These are phyloP conservation scores for Aleiodes sp. DNA, from an alignment of 1,140 invertebrate genomes.

Conservation along the genomic window DNA sequence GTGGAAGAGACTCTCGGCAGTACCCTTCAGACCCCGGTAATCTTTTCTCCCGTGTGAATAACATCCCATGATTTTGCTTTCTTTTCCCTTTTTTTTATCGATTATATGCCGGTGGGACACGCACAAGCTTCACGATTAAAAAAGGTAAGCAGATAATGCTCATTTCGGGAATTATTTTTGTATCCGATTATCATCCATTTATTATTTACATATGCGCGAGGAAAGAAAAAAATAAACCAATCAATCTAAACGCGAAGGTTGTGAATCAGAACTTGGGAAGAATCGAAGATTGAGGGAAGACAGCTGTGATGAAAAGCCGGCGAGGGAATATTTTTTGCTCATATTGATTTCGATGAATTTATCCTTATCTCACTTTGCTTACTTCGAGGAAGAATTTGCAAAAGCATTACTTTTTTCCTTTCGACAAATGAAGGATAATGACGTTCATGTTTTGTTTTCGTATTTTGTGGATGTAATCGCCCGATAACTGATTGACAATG, in stretches of 20 bases:
- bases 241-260: not conserved
- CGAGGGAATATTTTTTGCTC: too few relatives aligned
- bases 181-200: constrained; percentile 19
- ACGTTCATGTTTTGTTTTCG: not conserved
- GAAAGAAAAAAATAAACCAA: not conserved
- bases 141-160: constrained; percentile 11
- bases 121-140: constrained; percentile 25
- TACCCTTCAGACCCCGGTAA: constrained; percentile 19
- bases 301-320: too few relatives aligned
- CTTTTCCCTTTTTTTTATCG: constrained; percentile 19
- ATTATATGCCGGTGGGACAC: constrained; percentile 30
- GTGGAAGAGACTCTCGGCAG: constrained; percentile 16
- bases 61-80: constrained; percentile 30
- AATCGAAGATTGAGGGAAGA: too few relatives aligned
- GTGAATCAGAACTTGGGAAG: too few relatives aligned
- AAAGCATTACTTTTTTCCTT: not conserved
- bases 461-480: constrained; percentile 18
- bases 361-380: too few relatives aligned
- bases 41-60: constrained; percentile 34
- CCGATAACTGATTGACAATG: constrained; percentile 18
- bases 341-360: too few relatives aligned
- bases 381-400: too few relatives aligned
- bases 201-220: not conserved
- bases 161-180: constrained; percentile 11
- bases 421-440: not conserved